Base-by-base conservation (phyloP, 2,797 vertebrate species). In the Chiropotes sagulatus region DNA sequence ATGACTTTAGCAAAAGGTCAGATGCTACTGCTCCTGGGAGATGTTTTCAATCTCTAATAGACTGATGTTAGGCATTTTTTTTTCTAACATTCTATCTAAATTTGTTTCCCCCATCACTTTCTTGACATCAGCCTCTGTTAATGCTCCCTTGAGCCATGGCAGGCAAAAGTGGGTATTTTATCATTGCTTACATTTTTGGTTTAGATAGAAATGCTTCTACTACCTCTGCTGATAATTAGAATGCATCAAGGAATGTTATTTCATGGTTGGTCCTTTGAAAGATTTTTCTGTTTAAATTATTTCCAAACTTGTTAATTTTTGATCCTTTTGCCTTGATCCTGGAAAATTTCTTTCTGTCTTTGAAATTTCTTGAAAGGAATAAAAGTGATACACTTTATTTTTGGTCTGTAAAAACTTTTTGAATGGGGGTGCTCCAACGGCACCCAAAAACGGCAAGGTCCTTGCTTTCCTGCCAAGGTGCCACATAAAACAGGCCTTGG, bases 321-420 rank as follows among this genome's bases (percentile, higher is more conserved):
- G 28, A 24, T 81, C 76, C 4, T 1, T 28, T 64, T 76, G 20
- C 44, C 36, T 33, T 36, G 39, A 46, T 33, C 26, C 17, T 39
- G 52, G n/a, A 57, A 67, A 58, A 61, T 93, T 9, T 72, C n/a
- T 93, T 41, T 79, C 72, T 75, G 20, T 54, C 58, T 93, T 48
- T 72, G 67, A 36, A 72, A 22, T 72, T 72, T 95, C 70, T 89
- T 54, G 73, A 83, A 85, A 90, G 48, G 36, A 75, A 70, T 50
- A 5, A 92, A 73, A 87, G 36, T 22, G 9, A 2, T 11, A 22
- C 46, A 67, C 39, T 78, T 87, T 72, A 19, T n/a, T 81, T 97
- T 61, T 54, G 57, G 20, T 36, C 73, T 24, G 3, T 57, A 17
- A 81, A 72, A 78, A 39, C 58, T 54, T 79, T 41, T 22, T 11